Base-by-base conservation (phyloP, 2,888 invertebrate species). In the Carterocephalus palaemon region DNA sequence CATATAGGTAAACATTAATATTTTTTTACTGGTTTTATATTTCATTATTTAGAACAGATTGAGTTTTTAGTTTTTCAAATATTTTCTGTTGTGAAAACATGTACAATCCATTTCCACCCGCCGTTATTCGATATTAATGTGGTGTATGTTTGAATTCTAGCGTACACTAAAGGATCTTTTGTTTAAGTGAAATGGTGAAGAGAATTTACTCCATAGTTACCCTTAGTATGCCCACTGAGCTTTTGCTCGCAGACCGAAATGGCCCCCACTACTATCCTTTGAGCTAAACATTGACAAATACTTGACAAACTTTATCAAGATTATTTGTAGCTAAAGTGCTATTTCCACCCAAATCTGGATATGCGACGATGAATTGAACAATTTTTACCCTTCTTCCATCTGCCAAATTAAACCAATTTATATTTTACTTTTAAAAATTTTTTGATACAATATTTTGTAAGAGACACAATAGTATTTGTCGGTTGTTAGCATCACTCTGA, bases 151-250 rank as follows among this genome's bases (percentile, higher is more conserved):
- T 80, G 64, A 72, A 75, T 86, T 86, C 78, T 85, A 86, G 85
- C 85, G 84, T 83, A 67, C 83, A 74, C 74, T 71, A 67, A 81
- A 71, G 84, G 80, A 83, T 56, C 62, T 74, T 68, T 78, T 75
- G 55, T 79, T 75, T 76, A 76, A 82, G 67, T 76, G 70, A 43
- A 43, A 81, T 58, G 84, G 85, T 84, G 84, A 84, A 60, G 67
- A 75, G 66, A 62, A 62, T 72, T 75, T 70, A 61, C 62, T 72
- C 62, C 60, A 57, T 75, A 76, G 72, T 66, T 71, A 75, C 77
- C 70, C 64, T 79, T 83, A 81, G 80, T 60, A 66, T 59, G 53
- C 58, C 55, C 60, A 57, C 59, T 64, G 60, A 70, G 66, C 61
- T 67, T 28, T 13, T 22, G 34, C 42, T 43, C 42, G 22, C 42